phyloP scores from a whole-genome alignment of 2,888 invertebrate species.

The Itoplectis maculator region DNA sequence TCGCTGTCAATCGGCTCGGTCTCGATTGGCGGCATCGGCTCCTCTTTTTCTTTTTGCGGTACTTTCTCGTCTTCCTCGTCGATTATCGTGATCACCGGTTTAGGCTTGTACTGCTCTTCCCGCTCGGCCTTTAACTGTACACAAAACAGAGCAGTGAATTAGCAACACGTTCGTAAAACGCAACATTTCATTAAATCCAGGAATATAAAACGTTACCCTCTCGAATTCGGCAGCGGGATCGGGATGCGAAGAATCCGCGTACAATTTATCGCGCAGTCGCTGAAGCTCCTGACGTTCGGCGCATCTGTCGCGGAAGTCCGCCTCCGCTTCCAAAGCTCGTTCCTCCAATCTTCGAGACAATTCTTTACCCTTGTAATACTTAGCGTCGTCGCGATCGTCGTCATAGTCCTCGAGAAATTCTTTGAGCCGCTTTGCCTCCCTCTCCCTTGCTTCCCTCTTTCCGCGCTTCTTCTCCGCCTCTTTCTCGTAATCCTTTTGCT shows the following conservation, averaged over 20 bases:
- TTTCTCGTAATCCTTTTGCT: constrained; percentile 95
- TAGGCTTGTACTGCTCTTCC: constrained; percentile 94
- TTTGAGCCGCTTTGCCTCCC: constrained; percentile 96
- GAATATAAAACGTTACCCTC: constrained; percentile 84
- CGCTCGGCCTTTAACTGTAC: constrained; percentile 89
- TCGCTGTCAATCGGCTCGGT: constrained; percentile 92
- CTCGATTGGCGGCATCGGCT: constrained; percentile 87
- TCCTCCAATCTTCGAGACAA: constrained; percentile 95
- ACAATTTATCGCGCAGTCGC: constrained; percentile 91
- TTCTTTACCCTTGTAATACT: constrained; percentile 98
- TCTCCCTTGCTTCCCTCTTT: constrained; percentile 94
- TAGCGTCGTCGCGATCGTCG: constrained; percentile 98
- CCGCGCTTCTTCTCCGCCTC: constrained; percentile 94
- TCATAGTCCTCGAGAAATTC: constrained; percentile 99
- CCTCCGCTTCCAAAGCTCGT: constrained; percentile 96
- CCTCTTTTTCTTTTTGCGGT: constrained; percentile 82
- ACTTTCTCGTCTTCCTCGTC: constrained; percentile 84
- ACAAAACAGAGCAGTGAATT: background rate
- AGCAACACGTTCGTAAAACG: background rate
- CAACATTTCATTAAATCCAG: background rate
- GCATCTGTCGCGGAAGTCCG: constrained; percentile 95
- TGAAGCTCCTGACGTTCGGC: constrained; percentile 88
- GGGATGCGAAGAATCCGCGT: constrained; percentile 88
- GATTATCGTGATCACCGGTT: constrained; percentile 89
- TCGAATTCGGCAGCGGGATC: constrained; percentile 89